These are phyloP conservation scores for Lucifuga dentata DNA, from an alignment of 2,113 vertebrate species.

Conservation along the genomic window DNA sequence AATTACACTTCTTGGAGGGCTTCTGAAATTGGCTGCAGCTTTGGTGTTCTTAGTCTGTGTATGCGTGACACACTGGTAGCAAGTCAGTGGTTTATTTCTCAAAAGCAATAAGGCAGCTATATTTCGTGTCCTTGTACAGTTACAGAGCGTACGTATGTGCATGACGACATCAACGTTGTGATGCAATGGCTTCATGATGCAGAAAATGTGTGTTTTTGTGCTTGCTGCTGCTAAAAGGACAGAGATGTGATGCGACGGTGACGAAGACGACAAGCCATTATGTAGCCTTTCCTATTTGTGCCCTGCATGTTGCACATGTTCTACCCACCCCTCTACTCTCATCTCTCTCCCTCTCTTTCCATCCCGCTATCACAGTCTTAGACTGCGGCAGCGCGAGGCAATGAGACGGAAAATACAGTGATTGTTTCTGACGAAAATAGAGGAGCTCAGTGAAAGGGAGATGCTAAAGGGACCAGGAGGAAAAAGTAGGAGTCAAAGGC, in stretches of 20 bases:
- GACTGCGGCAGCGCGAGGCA: slow-evolving; percentile 80
- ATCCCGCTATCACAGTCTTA: slow-evolving; percentile 61
- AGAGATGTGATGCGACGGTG: slow-evolving; percentile 64
- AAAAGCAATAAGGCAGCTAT: slow-evolving; percentile 2
- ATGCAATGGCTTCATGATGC: slow-evolving; percentile 39
- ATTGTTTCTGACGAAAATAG: slow-evolving; percentile 81
- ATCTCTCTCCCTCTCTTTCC: slow-evolving; percentile 18
- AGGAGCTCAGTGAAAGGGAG: slow-evolving; percentile 55
- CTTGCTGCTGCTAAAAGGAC: slow-evolving; percentile 37
- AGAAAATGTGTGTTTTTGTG: slow-evolving; percentile 14
- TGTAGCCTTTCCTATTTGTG: slow-evolving; percentile 51
- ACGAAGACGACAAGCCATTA: slow-evolving; percentile 60
- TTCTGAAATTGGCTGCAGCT: slow-evolving; percentile 18
- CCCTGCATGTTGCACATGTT: slow-evolving; percentile 36
- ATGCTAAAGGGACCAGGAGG: slow-evolving; percentile 8
- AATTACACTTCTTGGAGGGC: slow-evolving; percentile 18
- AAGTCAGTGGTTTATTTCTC: background rate
- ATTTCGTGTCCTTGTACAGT: slow-evolving; percentile 23
- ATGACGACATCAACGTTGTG: slow-evolving; percentile 21
- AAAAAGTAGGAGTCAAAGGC: slow-evolving; percentile 25
- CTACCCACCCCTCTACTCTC: slow-evolving; percentile 39
- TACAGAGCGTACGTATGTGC: background rate
- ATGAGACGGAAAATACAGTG: slow-evolving; percentile 82
- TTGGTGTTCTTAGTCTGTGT: background rate
- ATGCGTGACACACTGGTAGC: background rate